Evolutionary conservation across 2,797 vertebrate species (phyloP).

Genomic region (Rhinella marina): DNA sequence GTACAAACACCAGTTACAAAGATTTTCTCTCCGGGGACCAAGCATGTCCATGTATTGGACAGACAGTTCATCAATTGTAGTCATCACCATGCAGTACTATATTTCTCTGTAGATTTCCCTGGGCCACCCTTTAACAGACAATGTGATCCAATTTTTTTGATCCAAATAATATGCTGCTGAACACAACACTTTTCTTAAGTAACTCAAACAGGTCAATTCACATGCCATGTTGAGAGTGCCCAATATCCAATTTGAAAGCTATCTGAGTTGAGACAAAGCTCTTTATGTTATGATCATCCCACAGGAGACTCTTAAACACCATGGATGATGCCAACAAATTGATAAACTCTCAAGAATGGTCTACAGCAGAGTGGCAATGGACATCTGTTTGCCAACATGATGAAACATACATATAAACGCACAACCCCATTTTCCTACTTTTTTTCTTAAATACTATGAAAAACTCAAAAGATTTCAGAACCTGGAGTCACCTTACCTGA

Average conservation of each 20-base stretch:
- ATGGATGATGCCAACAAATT: no score
- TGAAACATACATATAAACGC: neutral
- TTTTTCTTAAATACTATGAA: neutral
- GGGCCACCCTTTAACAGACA: no score
- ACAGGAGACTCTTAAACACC: no score
- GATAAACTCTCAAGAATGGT: no score
- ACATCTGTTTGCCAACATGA: no score
- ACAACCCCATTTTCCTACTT: neutral
- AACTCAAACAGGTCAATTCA: neutral
- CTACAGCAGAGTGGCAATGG: no score
- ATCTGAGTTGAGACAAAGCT: neutral
- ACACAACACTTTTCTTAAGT: neutral
- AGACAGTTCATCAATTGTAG: neutral
- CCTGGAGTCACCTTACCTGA: conserved; percentile 77
- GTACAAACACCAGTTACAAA: neutral
- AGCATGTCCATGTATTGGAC: neutral
- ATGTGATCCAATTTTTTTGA: no score
- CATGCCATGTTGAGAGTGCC: no score
- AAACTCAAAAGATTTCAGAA: neutral
- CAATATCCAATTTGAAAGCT: neutral
- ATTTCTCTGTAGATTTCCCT: neutral
- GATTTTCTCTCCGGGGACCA: neutral
- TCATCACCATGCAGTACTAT: no score
- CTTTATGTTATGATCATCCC: neutral
- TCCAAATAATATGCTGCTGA: neutral